Evolutionary conservation across 1,140 invertebrate genomes (phyloP).

Genomic region (Tetranychus urticae): DNA sequence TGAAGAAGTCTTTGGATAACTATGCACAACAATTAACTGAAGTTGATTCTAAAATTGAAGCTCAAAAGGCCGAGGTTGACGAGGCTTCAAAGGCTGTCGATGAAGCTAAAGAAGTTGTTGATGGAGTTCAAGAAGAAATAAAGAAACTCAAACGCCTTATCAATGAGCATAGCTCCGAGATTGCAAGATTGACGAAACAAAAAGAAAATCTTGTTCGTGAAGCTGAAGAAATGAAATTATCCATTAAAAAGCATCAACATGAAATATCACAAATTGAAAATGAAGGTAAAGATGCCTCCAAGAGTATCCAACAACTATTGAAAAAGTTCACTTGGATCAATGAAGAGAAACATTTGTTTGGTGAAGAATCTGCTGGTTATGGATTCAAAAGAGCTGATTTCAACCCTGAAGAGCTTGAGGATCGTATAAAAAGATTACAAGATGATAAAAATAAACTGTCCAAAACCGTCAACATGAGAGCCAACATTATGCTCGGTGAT

Average conservation of each 20-base stretch:
- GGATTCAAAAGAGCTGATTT: constrained; percentile 28
- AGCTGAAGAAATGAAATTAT: constrained; percentile 34
- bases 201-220: constrained; percentile 19
- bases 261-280: constrained; percentile 25
- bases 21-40: constrained; percentile 32
- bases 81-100: constrained; percentile 25
- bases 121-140: constrained; percentile 31
- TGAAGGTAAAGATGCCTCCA: constrained; percentile 23
- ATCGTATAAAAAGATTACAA: constrained; percentile 25
- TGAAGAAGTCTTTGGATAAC: constrained; percentile 40
- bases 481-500: constrained; percentile 19
- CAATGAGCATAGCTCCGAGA: constrained; percentile 45
- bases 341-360: constrained; percentile 52
- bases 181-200: constrained; percentile 38
- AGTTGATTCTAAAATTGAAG: constrained; percentile 24
- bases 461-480: constrained; percentile 53
- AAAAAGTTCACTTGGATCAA: constrained; percentile 47
- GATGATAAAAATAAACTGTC: constrained; percentile 41
- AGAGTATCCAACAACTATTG: constrained; percentile 26
- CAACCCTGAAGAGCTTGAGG: constrained; percentile 28
- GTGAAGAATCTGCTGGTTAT: constrained; percentile 18
- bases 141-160: constrained; percentile 49
- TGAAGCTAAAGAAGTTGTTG: constrained; percentile 20
- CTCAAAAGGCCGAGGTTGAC: constrained; percentile 27
- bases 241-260: constrained; percentile 53